These are phyloP conservation scores for Lagopus leucura DNA, from an alignment of 2,113 vertebrate species.

Conservation along the genomic window DNA sequence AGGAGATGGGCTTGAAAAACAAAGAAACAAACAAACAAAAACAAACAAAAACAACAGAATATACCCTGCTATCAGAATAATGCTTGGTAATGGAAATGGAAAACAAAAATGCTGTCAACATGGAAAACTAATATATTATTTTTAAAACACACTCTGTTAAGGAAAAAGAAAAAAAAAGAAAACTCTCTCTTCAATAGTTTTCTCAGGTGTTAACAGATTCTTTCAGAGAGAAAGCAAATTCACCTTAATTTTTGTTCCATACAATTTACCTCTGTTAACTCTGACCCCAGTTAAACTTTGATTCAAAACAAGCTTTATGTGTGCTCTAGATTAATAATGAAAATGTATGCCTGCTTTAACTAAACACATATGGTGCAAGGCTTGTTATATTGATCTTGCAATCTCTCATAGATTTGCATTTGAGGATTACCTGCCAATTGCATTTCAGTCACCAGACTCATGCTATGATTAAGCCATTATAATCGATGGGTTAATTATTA, in stretches of 20 bases:
- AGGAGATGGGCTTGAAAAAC: background rate
- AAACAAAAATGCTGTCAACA: background rate
- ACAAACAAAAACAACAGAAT: background rate
- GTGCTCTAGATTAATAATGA: background rate
- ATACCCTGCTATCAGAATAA: background rate
- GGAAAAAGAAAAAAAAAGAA: background rate
- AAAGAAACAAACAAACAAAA: background rate
- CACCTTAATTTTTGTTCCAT: background rate
- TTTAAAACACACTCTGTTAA: background rate
- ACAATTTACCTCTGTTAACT: background rate
- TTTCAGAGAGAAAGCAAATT: background rate
- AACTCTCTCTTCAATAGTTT: background rate
- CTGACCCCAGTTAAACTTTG: background rate
- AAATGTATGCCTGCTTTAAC: background rate
- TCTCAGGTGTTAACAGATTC: background rate
- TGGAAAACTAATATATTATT: background rate
- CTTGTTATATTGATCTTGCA: background rate
- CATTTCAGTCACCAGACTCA: background rate
- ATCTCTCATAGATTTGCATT: background rate
- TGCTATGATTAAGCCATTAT: background rate
- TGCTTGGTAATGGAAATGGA: rapidly evolving
- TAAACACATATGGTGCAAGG: background rate
- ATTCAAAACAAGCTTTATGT: background rate
- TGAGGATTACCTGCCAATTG: background rate
- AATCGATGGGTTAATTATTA: background rate